These are phyloP conservation scores for human (Homo sapiens) DNA, from an alignment of 2,113 vertebrate species.

Conservation along the genomic window DNA sequence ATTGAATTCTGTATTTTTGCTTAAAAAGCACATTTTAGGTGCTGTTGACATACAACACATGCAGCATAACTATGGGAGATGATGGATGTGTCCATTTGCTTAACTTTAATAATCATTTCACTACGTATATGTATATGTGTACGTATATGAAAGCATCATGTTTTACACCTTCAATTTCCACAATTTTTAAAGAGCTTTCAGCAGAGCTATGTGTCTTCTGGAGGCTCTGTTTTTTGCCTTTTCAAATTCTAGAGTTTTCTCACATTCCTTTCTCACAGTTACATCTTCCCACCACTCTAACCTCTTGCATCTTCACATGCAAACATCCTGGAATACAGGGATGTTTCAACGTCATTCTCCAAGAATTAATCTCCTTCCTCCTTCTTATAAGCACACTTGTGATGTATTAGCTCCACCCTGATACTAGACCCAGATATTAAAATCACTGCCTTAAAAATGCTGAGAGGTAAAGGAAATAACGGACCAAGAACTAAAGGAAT, in stretches of 20 bases:
- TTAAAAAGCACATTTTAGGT: not conserved
- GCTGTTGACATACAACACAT: not conserved
- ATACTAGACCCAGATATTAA: not conserved
- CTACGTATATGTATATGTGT: too few relatives aligned
- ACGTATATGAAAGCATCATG: not conserved
- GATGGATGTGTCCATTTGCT: not conserved
- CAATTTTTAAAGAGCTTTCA: not conserved
- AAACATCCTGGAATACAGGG: too few relatives aligned
- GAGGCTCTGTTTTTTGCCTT: not conserved
- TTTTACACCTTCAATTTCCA: not conserved
- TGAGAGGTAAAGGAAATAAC: not conserved
- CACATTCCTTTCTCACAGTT: not conserved
- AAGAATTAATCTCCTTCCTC: not conserved
- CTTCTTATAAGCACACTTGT: not conserved
- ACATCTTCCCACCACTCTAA: not conserved
- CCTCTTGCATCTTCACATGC: not conserved
- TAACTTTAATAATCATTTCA: not conserved
- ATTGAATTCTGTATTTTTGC: not conserved
- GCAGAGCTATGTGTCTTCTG: not conserved
- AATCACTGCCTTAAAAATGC: not conserved
- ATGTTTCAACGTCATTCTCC: not conserved
- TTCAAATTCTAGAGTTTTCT: not conserved
- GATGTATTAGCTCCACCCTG: not conserved
- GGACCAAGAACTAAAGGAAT: not conserved
- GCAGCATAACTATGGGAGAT: not conserved